Evolutionary conservation across 2,113 vertebrate species (phyloP).

Genomic region (Atlantisia rogersi): DNA sequence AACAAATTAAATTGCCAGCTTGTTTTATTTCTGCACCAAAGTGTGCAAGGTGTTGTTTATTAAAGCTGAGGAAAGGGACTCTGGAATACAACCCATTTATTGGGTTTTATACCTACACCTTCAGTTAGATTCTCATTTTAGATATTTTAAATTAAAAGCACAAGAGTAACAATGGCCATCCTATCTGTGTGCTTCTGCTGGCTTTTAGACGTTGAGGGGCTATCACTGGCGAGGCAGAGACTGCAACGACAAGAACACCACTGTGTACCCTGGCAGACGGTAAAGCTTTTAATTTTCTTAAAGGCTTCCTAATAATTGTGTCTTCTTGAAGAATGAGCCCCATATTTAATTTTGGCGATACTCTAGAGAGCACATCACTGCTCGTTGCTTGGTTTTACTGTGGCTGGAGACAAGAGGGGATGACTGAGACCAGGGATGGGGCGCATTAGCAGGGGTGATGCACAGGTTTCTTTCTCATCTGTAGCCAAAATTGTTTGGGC

Average conservation of each 20-base stretch:
- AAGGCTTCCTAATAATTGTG: neutral
- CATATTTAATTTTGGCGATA: neutral
- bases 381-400: neutral
- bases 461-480: neutral
- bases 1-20: neutral
- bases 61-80: neutral
- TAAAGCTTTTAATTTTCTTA: constrained; percentile 31
- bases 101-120: neutral
- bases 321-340: neutral
- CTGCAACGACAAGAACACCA: constrained; percentile 69
- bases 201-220: constrained; percentile 73
- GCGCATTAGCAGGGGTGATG: accelerated
- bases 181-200: constrained; percentile 5
- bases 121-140: constrained; percentile 54
- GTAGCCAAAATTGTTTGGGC: neutral
- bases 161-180: neutral
- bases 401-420: neutral
- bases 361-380: neutral
- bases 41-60: neutral
- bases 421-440: neutral
- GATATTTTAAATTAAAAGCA: constrained; percentile 35
- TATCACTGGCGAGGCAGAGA: constrained; percentile 82
- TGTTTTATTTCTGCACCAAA: constrained; percentile 29
- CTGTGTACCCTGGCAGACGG: constrained; percentile 75
- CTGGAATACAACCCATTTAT: neutral